Base-by-base conservation (phyloP, 1,140 invertebrate species). In the Pseudobourletiella spinata region DNA sequence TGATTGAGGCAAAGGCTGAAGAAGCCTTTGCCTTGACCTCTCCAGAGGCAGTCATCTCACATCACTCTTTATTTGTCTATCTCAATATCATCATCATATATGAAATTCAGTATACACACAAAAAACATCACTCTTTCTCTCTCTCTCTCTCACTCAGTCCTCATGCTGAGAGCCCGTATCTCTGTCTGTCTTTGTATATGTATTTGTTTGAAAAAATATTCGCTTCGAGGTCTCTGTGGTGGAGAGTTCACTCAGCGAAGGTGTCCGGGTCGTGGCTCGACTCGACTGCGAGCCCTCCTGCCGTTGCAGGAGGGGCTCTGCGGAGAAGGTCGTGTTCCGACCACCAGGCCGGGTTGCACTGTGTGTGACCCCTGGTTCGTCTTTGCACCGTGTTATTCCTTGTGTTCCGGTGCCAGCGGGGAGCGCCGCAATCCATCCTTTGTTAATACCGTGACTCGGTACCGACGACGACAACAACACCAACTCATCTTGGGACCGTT, bases 351-450 rank as follows among this genome's bases (percentile, higher is more conserved):
- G 48, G 14, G 48, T 51, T n/a, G n/a, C 48, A 22, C 28, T 51
- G 4, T 26, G 15, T 25, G 48, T 51, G 48, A 51, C 48, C 48
- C 3, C 24, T 51, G 48, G 48, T 26, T 51, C 48, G 8, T 51
- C 48, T 8, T 51, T 26, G 48, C 48, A 51, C 48, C 28, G 48
- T 51, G 48, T 51, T 51, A 26, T 46, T 6, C 6, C n/a, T n/a
- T n/a, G n/a, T n/a, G n/a, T n/a, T n/a, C 28, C 48, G 48, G 48
- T 51, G 48, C 48, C 48, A 51, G 48, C 48, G 48, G 48, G 24
- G 48, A 51, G 15, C 48, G 48, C 48, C 48, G 48, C 48, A 51
- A 6, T n/a, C n/a, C n/a, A n/a, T n/a, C n/a, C n/a, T n/a, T n/a
- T n/a, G n/a, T n/a, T 14, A 51, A 51, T 18, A 51, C 48, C 48